Evolutionary conservation across 2,113 vertebrate genomes (phyloP).

Genomic region (Galbula dea): DNA sequence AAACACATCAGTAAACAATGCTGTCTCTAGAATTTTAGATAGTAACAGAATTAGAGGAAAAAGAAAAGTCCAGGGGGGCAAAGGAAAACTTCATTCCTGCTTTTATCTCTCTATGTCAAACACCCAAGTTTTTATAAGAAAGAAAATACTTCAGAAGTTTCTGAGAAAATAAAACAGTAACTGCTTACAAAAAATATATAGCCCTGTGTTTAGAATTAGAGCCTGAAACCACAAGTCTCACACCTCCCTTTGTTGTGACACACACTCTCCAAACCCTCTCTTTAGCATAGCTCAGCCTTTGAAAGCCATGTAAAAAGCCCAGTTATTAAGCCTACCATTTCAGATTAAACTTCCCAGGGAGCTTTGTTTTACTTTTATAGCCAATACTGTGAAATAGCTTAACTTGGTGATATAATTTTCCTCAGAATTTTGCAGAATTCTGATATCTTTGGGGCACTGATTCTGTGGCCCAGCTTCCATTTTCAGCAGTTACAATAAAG

Average conservation of each 20-base stretch:
- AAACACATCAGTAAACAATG: accelerated
- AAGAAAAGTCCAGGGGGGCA: neutral
- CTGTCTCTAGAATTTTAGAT: accelerated
- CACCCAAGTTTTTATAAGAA: neutral
- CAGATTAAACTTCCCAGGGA: neutral
- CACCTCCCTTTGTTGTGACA: neutral
- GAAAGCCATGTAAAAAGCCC: neutral
- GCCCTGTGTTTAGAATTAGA: neutral
- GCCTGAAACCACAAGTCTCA: neutral
- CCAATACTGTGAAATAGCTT: neutral
- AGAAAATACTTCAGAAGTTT: neutral
- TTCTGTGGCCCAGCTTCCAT: neutral
- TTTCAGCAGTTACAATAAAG: too few relatives aligned
- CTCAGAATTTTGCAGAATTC: neutral
- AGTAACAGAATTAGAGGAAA: neutral
- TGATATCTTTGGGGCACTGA: neutral
- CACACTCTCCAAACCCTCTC: neutral
- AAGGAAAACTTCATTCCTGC: neutral
- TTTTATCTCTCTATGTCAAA: neutral
- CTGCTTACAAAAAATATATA: neutral
- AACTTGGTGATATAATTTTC: neutral
- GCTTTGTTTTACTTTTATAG: neutral
- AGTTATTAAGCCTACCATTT: neutral
- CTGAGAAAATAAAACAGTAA: neutral
- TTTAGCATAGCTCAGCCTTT: neutral